Evolutionary conservation across 1,140 invertebrate species (phyloP), one percentile per base, ranked within the genome.

Genomic region (Drosophila ohnishii): DNA sequence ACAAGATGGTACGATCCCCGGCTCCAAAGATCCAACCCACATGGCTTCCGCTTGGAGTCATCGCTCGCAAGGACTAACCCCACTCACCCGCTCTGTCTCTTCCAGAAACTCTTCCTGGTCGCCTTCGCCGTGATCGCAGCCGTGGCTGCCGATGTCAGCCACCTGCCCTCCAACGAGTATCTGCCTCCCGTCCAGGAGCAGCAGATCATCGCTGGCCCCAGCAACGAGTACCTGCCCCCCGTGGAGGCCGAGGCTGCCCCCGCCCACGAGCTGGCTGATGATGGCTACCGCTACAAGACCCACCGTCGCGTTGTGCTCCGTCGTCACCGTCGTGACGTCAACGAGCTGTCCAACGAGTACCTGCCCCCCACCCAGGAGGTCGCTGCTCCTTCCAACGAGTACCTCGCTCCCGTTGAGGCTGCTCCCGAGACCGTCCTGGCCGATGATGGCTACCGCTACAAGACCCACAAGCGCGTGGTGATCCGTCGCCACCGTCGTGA

Each of bases 21-120:
- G 25, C 2, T 25, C 40, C 8, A 3, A 57, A 47, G 4, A 55
- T 10, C 19, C 7, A 6, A 14, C 22, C 32, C n/a, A 28, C 10
- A 44, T 3, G 16, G 35, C 40, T 25, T 42, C 25, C 35, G 25
- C n/a, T 14, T 40, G 34, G 51, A 25, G 35, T 22, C 37, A 37
- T n/a, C 57, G 9, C 57, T 19, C 32, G 11, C 13, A 64, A 82
- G 75, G 71, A 83, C 50, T 83, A 63, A 61, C 42, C 55, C 59
- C 56, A 53, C 60, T 48, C 32, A 57, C 30, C 42, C 14, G 6
- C 35, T 44, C 34, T 64, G 70, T 45, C 44, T 56, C 40, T 63
- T 84, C 4, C 76, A 91, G 90, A 91, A 91, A 91, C 73, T 90
- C 72, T 90, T 91, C 71, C 70, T 91, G 63, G 56, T 91, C 77